These are phyloP conservation scores for Leptoclinus maculatus DNA, from an alignment of 2,797 vertebrate species.

Conservation along the genomic window DNA sequence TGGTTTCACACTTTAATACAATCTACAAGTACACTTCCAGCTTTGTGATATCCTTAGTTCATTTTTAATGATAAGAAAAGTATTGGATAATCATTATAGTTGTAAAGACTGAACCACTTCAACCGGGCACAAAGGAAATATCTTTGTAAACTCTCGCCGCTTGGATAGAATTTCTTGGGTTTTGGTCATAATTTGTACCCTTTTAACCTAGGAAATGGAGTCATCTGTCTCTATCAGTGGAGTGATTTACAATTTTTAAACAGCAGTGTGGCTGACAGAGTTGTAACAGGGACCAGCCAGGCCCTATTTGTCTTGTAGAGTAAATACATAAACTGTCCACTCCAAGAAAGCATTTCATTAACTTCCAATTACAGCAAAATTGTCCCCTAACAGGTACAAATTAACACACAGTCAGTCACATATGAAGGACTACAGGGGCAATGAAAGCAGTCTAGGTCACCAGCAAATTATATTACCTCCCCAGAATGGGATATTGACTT, in stretches of 20 bases:
- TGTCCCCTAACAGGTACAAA: constrained; percentile 56
- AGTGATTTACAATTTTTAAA: constrained; percentile 65
- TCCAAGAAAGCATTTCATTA: constrained; percentile 59
- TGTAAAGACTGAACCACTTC: background rate
- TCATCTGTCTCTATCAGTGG: constrained; percentile 68
- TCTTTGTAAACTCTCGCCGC: constrained; percentile 26
- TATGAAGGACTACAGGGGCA: constrained; percentile 33
- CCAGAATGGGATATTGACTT: constrained; percentile 72
- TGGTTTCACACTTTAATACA: constrained; percentile 30
- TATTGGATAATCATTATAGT: constrained; percentile 34
- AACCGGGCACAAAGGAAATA: constrained; percentile 41
- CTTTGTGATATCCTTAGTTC: constrained; percentile 31
- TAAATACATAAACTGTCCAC: constrained; percentile 75
- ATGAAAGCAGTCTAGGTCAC: constrained; percentile 46
- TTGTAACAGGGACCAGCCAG: constrained; percentile 50
- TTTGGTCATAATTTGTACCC: constrained; percentile 66
- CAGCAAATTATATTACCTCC: constrained; percentile 68
- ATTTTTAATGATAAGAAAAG: constrained; percentile 48
- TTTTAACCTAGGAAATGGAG: constrained; percentile 68
- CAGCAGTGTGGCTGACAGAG: constrained; percentile 51
- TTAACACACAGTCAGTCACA: constrained; percentile 38
- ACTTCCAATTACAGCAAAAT: constrained; percentile 52
- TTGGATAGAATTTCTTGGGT: constrained; percentile 52
- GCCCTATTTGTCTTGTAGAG: constrained; percentile 65
- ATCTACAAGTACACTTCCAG: constrained; percentile 33